A percentile compares a stretch with the other conserved stretches of the same genome.
Evolutionary conservation across 1,140 invertebrate genomes (phyloP).

Genomic region (Pseudomyrmex pallidus): DNA sequence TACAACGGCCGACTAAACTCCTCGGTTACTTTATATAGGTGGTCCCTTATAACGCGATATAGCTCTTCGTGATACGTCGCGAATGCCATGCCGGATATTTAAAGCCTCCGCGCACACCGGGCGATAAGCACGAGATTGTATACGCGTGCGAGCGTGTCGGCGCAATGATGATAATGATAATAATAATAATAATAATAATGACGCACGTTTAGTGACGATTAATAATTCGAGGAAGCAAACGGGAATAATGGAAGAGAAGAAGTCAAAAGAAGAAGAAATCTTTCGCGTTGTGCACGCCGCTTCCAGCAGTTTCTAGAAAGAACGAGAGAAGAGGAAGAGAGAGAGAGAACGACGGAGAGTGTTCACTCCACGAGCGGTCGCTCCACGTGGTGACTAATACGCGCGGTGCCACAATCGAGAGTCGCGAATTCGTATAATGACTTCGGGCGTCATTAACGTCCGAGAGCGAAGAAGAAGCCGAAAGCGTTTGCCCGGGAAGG

Average conservation of each 20-base stretch:
- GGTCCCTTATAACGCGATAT: conserved; percentile 66
- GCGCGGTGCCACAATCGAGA: conserved; percentile 64
- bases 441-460: conserved; percentile 23
- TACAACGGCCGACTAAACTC: conserved; percentile 77
- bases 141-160: neutral
- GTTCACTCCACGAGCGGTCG: conserved; percentile 9
- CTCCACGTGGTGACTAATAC: conserved; percentile 78
- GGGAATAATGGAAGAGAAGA: neutral
- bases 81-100: conserved; percentile 18
- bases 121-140: neutral
- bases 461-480: conserved; percentile 2
- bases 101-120: neutral
- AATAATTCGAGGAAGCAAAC: conserved; percentile 15
- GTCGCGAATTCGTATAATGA: neutral
- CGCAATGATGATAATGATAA: too few species aligned
- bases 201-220: conserved; percentile 56
- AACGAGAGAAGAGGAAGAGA: neutral
- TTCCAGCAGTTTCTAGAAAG: neutral
- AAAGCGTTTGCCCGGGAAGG: neutral
- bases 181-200: neutral
- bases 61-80: conserved; percentile 37
- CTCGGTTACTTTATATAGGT: conserved; percentile 76
- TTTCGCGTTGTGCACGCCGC: too few species aligned
- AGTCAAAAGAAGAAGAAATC: neutral
- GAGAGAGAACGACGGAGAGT: neutral